A percentile compares a stretch with the other conserved stretches of the same genome.
These are phyloP conservation scores for Samia ricini DNA, from an alignment of 1,140 invertebrate species.

Conservation along the genomic window DNA sequence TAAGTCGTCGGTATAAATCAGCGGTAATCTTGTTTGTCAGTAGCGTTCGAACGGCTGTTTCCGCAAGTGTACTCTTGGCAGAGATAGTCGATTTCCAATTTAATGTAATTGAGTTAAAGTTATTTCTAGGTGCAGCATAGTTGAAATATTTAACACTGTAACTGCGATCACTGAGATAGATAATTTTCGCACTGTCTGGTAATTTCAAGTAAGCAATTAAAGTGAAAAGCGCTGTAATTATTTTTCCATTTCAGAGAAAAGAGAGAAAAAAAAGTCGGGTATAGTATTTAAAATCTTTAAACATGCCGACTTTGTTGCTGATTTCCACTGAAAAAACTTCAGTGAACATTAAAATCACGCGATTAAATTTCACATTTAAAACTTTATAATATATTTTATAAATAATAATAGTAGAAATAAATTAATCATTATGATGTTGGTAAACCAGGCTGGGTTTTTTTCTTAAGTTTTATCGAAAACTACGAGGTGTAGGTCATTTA, in stretches of 20 bases:
- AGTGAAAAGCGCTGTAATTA: conserved; percentile 2
- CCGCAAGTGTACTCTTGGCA: conserved; percentile 15
- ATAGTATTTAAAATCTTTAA: too few species aligned
- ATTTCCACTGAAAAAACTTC: too few species aligned
- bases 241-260: not conserved
- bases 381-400: too few species aligned
- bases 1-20: conserved; percentile 50
- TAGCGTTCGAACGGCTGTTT: conserved; percentile 39
- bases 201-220: conserved; percentile 9
- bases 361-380: too few species aligned
- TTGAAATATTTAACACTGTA: not conserved
- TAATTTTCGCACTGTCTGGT: not conserved
- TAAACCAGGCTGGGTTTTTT: too few species aligned
- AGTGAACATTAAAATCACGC: too few species aligned
- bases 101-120: not conserved
- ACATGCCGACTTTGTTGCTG: too few species aligned
- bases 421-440: too few species aligned
- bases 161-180: not conserved
- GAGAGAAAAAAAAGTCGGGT: too few species aligned
- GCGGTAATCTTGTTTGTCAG: conserved; percentile 50
- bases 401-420: too few species aligned
- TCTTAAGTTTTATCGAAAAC: too few species aligned
- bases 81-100: not conserved
- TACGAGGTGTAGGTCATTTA: too few species aligned
- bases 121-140: not conserved